Base-by-base conservation (phyloP, 2,797 vertebrate species). In the Craterocephalus amniculus region DNA sequence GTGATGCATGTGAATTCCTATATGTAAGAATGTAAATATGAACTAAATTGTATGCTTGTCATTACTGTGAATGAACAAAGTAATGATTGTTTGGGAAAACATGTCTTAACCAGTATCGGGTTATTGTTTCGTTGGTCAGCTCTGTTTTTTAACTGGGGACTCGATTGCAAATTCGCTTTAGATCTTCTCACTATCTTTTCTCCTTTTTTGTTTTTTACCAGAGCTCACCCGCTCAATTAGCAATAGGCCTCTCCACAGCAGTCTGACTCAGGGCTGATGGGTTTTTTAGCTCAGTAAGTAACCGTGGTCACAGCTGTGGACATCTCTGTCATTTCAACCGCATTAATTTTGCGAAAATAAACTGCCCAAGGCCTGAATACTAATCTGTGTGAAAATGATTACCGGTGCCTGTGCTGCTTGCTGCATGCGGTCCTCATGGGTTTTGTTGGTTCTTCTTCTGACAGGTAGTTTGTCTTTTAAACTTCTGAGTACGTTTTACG, bases 241-340 rank as follows among this genome's bases (percentile, higher is more conserved):
- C 87, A 67, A 86, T 93, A 90, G 92, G 93, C 88, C 88, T 95
- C 72, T 94, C 95, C 62, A 94, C 94, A 83, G 79, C 92, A 85
- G 93, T 95, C 89, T 95, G 93, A 95, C 77, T 82, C 85, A 87
- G 76, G 86, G 60, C 70, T 83, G 77, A 62, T 79, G 72, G 75
- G 63, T 74, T 84, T 84, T 93, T 93, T 89, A 88, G 82, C 89
- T 93, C 92, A 91, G 93, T 95, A 94, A 94, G 93, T 95, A 94
- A 92, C 56, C 22, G 8, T 65, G 70, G 70, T 76, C 61, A 80
- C 68, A 57, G 51, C 73, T 72, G 78, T 55, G 64, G 61, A 38
- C 62, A 34, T 72, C 38, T 72, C 14, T 85, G 57, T 79, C 80
- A 72, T 79, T 64, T 51, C 58, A 76, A 57, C 60, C 58, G 77